phyloP scores from a whole-genome alignment of 2,113 vertebrate genomes.

The Mormyrus iriodes region DNA sequence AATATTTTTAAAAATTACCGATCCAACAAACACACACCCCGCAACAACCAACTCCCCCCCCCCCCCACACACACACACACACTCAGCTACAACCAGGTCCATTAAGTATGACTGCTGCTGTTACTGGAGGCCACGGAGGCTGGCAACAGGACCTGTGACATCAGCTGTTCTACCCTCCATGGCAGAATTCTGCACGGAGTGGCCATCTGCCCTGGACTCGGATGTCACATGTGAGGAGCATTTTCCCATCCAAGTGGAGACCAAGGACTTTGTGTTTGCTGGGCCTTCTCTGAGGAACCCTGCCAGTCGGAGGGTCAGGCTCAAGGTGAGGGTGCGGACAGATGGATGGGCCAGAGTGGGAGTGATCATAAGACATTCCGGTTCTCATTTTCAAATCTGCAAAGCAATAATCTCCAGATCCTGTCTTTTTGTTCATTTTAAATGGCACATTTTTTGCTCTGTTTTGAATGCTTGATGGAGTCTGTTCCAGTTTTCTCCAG shows the following conservation, averaged over 20 bases:
- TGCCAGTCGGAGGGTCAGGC: slow-evolving; percentile 71
- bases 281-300: slow-evolving; percentile 81
- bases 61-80: too few relatives aligned
- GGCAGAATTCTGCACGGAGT: slow-evolving; percentile 87
- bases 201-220: slow-evolving; percentile 76
- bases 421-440: neutral
- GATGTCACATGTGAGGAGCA: slow-evolving; percentile 72
- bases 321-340: slow-evolving; percentile 58
- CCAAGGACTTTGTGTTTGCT: slow-evolving; percentile 73
- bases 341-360: neutral
- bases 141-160: neutral
- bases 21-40: too few relatives aligned
- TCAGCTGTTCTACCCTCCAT: neutral
- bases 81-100: neutral
- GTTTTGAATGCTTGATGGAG: neutral
- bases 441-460: neutral
- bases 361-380: neutral
- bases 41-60: neutral
- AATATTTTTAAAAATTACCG: neutral
- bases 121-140: neutral
- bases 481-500: neutral
- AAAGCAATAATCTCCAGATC: neutral
- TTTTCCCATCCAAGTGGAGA: slow-evolving; percentile 80
- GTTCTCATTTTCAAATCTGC: neutral
- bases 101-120: neutral